Percentiles rank a stretch among this genome's conserved stretches.
phyloP scores from a whole-genome alignment of 2,113 vertebrate species.

The Glaucomys volans region DNA sequence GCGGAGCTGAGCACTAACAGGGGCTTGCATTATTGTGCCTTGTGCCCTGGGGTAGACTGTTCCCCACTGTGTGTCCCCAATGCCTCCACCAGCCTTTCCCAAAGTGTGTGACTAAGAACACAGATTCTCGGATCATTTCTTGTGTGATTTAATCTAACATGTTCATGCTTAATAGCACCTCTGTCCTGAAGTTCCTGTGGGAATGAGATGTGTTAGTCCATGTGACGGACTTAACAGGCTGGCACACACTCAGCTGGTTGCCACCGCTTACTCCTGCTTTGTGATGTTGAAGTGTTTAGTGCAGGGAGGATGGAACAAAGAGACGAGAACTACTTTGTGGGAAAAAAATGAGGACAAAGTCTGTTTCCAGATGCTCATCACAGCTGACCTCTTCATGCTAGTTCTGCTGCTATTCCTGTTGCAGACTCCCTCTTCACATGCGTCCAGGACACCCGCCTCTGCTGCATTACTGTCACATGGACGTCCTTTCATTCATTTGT shows the following conservation, averaged over 20 bases:
- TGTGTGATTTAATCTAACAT: not conserved
- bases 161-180: not conserved
- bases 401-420: not conserved
- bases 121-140: not conserved
- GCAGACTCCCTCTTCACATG: not conserved
- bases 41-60: not conserved
- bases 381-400: not conserved
- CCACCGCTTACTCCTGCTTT: not conserved
- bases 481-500: not conserved
- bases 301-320: not conserved
- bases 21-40: not conserved
- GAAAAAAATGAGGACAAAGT: not conserved
- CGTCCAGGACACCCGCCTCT: not conserved
- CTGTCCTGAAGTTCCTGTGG: not conserved
- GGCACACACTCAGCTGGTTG: not conserved
- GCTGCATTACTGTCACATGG: not conserved
- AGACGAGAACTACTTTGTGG: not conserved
- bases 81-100: not conserved
- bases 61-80: not conserved
- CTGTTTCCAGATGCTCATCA: not conserved
- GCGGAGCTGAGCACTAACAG: not conserved
- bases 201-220: not conserved
- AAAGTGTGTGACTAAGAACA: not conserved
- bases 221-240: not conserved
- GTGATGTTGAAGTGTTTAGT: not conserved